A percentile compares a stretch with the other conserved stretches of the same genome.
phyloP scores from a whole-genome alignment of 2,888 invertebrate species.

The Epiblema foenella region DNA sequence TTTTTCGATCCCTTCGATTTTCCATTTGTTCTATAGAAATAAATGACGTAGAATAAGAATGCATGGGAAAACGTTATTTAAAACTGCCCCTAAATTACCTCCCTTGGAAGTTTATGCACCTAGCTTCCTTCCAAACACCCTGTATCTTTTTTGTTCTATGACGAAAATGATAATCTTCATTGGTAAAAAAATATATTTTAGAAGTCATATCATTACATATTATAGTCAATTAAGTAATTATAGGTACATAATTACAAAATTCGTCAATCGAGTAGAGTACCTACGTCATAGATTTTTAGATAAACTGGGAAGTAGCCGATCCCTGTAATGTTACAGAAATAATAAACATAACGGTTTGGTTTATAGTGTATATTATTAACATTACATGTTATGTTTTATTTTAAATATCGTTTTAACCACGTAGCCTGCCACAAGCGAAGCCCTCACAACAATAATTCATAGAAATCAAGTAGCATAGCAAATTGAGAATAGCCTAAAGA shows the following conservation, averaged over 20 bases:
- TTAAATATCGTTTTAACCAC: conserved; percentile 29
- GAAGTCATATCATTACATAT: too few relatives aligned
- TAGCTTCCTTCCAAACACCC: too few relatives aligned
- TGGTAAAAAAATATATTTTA: too few relatives aligned
- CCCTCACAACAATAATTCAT: conserved; percentile 26
- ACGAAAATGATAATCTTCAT: too few relatives aligned
- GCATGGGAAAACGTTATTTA: too few relatives aligned
- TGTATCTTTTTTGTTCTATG: neutral
- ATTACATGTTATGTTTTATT: conserved; percentile 26
- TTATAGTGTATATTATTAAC: conserved; percentile 31
- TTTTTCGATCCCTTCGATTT: neutral
- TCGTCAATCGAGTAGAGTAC: too few relatives aligned
- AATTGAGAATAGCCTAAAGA: conserved; percentile 25
- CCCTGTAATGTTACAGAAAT: neutral
- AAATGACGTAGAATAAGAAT: neutral
- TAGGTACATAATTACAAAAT: too few relatives aligned
- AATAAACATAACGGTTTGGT: conserved; percentile 1
- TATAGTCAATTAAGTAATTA: too few relatives aligned
- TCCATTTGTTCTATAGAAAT: neutral
- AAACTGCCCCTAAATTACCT: too few relatives aligned
- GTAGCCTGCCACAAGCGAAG: conserved; percentile 32
- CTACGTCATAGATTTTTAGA: neutral
- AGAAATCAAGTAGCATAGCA: conserved; percentile 32
- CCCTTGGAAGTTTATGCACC: too few relatives aligned
- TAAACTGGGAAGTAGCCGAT: neutral